Base-by-base conservation (phyloP, 1,140 invertebrate species). In the Drosophila nasuta region DNA sequence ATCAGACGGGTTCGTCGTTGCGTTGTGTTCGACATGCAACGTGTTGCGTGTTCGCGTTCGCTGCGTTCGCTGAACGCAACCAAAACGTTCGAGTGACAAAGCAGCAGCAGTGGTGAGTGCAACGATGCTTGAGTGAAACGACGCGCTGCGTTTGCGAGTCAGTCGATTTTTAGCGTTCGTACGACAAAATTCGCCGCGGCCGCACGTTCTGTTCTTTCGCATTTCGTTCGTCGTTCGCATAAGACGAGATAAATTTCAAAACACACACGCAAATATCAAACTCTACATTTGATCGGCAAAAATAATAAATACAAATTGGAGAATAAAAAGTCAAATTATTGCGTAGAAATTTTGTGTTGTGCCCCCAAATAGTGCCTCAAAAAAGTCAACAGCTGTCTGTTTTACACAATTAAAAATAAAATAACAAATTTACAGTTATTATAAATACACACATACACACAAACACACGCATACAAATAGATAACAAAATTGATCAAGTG, bases 151-250 rank as follows among this genome's bases (percentile, higher is more conserved):
- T 75, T 87, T 79, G 45, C 48, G 75, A 80, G 76, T 87, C 75
- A 85, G 81, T 85, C 72, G 77, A 81, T 82, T 87, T 82, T 81
- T 79, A 69, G 87, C 83, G 83, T 76, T 88, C 83, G 82, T 73
- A 71, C 81, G 69, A 87, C 77, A 71, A 74, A 74, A 74, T 78
- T 79, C 78, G 73, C 43, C 59, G 63, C 65, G 71, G 49, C 13
- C 65, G 71, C 43, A 43, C 65, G 64, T 73, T 73, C 41, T 46
- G 41, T 76, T 71, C 58, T 58, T 77, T 71, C 64, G 74, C 67
- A 67, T 79, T 71, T 62, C 51, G 59, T 76, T 75, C 81, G 77
- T 54, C 57, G 20, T 69, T 62, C 51, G 63, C 68, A 45, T 15
- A 48, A 5, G 20, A n/a, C 52, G 52, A 15, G 41, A 52, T 25